A percentile compares a stretch with the other conserved stretches of the same genome.
phyloP scores from a whole-genome alignment of 2,888 invertebrate genomes.

The Urechis unicinctus region DNA sequence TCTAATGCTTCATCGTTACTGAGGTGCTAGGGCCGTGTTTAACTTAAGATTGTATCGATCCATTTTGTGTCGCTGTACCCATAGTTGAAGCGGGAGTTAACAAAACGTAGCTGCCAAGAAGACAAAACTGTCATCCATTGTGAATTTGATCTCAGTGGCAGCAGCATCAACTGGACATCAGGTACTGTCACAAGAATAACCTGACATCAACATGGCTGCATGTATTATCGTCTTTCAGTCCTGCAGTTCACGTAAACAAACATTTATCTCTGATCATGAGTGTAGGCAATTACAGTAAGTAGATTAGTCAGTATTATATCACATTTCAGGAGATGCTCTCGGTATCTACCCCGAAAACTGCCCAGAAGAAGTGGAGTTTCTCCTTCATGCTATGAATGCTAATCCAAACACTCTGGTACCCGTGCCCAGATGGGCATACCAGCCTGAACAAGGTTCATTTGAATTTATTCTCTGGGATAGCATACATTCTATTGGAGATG shows the following conservation, averaged over 20 bases:
- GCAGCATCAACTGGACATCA: constrained; percentile 27
- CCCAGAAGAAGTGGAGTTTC: constrained; percentile 20
- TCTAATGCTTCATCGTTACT: too few relatives aligned
- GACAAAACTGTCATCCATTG: constrained; percentile 32
- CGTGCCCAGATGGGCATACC: constrained; percentile 23
- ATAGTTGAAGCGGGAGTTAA: constrained; percentile 23
- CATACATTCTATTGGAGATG: too few relatives aligned
- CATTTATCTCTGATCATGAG: too few relatives aligned
- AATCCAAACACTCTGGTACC: constrained; percentile 17
- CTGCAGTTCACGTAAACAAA: too few relatives aligned
- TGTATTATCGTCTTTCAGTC: too few relatives aligned
- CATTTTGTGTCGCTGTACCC: background rate
- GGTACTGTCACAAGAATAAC: too few relatives aligned
- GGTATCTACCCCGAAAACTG: constrained; percentile 33
- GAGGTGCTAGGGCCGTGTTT: too few relatives aligned
- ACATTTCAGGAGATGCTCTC: constrained; percentile 31
- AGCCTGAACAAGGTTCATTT: constrained; percentile 6
- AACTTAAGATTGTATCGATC: background rate
- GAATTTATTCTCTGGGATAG: too few relatives aligned
- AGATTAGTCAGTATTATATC: too few relatives aligned
- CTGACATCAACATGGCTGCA: too few relatives aligned
- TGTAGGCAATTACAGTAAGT: too few relatives aligned
- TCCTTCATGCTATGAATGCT: constrained; percentile 21
- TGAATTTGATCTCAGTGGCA: constrained; percentile 29
- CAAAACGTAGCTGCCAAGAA: constrained; percentile 4